Conservation (phyloP, 2,113 vertebrate genomes). For the Platichthys stellatus region DNA sequence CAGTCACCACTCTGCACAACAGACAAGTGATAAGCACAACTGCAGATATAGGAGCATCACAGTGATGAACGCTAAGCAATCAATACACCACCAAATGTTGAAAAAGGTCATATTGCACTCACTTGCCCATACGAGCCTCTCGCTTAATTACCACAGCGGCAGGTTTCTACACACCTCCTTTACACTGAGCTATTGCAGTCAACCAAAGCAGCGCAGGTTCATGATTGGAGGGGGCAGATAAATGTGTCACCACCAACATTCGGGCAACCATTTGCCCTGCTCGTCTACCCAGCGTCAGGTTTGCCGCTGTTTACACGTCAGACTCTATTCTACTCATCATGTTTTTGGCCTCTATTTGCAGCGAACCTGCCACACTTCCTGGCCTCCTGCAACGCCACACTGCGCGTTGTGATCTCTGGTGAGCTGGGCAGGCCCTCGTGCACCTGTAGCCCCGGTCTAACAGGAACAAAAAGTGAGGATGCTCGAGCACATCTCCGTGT, state of each 20-base stretch:
- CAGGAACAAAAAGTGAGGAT: constrained; percentile 15
- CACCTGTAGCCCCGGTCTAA: constrained; percentile 41
- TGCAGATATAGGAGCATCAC: not conserved
- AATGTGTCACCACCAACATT: constrained; percentile 56
- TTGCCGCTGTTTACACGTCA: constrained; percentile 61
- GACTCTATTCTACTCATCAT: constrained; percentile 49
- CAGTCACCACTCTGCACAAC: not conserved
- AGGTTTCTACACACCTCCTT: not conserved
- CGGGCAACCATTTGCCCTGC: constrained; percentile 47
- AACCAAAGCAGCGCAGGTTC: constrained; percentile 18
- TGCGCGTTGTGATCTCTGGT: not conserved
- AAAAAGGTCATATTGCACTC: not conserved
- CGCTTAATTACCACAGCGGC: constrained; percentile 14
- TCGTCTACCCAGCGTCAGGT: constrained; percentile 49
- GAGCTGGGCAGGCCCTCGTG: not conserved
- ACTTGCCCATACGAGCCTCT: constrained; percentile 6
- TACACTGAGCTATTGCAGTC: constrained; percentile 25
- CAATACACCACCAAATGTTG: not conserved
- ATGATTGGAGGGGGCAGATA: constrained; percentile 68
- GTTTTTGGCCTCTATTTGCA: constrained; percentile 43
- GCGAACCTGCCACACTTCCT: constrained; percentile 15
- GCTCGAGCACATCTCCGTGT: not conserved
- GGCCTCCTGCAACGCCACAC: constrained; percentile 9
- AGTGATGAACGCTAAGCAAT: constrained; percentile 5
- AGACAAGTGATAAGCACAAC: not conserved